These are phyloP conservation scores for Cryptosula pallasiana DNA, from an alignment of 2,888 invertebrate species.

Conservation along the genomic window DNA sequence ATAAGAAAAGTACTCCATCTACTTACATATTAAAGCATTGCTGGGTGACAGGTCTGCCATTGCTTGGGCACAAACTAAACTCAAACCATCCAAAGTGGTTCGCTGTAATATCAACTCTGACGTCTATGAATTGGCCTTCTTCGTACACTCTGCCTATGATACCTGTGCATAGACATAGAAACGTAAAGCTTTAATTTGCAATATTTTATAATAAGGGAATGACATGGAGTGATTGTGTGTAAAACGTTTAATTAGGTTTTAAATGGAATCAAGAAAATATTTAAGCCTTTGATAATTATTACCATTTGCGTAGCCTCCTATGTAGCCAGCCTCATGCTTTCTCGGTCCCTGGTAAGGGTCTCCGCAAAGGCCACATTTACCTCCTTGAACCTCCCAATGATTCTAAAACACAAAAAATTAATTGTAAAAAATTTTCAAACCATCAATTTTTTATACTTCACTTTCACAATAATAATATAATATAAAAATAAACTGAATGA, in stretches of 20 bases:
- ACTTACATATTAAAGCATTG: constrained; percentile 40
- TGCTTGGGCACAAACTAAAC: constrained; percentile 47
- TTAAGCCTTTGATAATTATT: too few relatives aligned
- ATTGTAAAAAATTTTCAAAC: background rate
- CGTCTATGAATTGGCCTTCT: constrained; percentile 44
- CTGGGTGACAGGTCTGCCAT: constrained; percentile 37
- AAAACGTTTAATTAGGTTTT: too few relatives aligned
- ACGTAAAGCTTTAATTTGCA: too few relatives aligned
- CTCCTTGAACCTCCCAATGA: constrained; percentile 46
- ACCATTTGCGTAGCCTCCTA: background rate
- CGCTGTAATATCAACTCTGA: constrained; percentile 48
- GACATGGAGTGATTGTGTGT: too few relatives aligned
- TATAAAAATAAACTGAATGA: too few relatives aligned
- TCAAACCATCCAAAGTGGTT: constrained; percentile 52
- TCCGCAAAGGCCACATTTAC: constrained; percentile 82
- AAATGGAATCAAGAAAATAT: too few relatives aligned
- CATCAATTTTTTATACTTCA: too few relatives aligned
- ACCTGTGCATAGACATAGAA: too few relatives aligned
- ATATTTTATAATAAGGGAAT: too few relatives aligned
- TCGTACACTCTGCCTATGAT: constrained; percentile 42
- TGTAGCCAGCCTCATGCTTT: constrained; percentile 36
- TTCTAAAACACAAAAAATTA: background rate
- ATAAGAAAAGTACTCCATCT: too few relatives aligned
- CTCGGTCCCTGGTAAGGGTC: constrained; percentile 63
- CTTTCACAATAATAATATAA: too few relatives aligned